Conservation (phyloP, 2,888 invertebrate genomes). For the Beris chalybata region DNA sequence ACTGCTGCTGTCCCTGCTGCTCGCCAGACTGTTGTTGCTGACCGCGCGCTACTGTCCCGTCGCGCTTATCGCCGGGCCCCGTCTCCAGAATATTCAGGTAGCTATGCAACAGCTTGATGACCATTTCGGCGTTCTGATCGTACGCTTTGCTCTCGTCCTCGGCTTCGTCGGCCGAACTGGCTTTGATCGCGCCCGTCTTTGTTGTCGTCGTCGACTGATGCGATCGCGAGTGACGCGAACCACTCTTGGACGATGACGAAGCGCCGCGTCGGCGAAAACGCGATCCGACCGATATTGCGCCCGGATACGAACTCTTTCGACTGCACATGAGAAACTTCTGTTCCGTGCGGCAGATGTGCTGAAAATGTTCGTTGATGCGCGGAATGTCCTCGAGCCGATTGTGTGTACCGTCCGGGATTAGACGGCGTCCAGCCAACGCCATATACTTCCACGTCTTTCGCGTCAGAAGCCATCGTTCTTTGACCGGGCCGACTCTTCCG, state of each 20-base stretch:
- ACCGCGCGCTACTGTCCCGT: not conserved
- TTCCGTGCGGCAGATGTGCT: constrained; percentile 77
- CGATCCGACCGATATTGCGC: constrained; percentile 55
- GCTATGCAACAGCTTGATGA: constrained; percentile 9
- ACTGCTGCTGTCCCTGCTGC: not conserved
- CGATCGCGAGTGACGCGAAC: constrained; percentile 5
- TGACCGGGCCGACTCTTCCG: constrained; percentile 51
- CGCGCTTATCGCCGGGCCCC: not conserved
- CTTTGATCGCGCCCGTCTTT: constrained; percentile 49
- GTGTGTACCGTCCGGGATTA: constrained; percentile 79
- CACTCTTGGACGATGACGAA: not conserved
- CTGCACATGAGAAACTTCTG: constrained; percentile 76
- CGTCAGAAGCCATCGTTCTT: constrained; percentile 85
- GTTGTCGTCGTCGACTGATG: constrained; percentile 65
- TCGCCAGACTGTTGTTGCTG: not conserved
- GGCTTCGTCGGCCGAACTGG: constrained; percentile 46
- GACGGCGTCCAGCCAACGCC: constrained; percentile 85
- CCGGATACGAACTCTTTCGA: constrained; percentile 79
- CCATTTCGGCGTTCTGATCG: constrained; percentile 13
- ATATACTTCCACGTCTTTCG: constrained; percentile 90
- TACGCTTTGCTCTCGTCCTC: constrained; percentile 28
- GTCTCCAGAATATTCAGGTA: constrained; percentile 45
- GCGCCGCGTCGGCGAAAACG: constrained; percentile 4
- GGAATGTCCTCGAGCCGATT: constrained; percentile 76
- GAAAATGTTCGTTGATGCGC: constrained; percentile 81